Conservation (phyloP, 2,113 vertebrate genomes). For the Mastomys coucha region DNA sequence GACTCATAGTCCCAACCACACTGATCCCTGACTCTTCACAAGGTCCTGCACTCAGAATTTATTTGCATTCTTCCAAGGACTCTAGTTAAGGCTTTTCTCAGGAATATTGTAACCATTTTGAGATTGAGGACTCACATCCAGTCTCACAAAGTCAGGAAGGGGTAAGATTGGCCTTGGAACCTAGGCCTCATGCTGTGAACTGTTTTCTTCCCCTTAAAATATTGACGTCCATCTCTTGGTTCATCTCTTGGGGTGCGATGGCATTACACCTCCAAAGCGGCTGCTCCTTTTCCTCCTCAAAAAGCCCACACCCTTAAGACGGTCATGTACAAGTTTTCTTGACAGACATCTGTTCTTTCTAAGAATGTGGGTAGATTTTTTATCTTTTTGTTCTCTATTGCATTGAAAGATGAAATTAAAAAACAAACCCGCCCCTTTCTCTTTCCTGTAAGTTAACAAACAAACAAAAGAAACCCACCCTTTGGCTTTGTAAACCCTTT, state of each 20-base stretch:
- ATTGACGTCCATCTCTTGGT: too few species aligned
- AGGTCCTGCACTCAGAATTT: background rate
- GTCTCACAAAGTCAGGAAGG: background rate
- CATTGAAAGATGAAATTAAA: background rate
- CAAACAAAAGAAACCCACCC: background rate
- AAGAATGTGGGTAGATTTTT: background rate
- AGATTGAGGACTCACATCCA: background rate
- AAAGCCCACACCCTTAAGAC: background rate
- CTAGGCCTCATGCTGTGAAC: background rate
- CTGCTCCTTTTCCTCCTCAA: background rate
- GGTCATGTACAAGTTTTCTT: fast-evolving
- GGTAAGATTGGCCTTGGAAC: background rate
- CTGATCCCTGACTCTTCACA: too few species aligned
- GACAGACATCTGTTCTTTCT: background rate
- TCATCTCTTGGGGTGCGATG: background rate
- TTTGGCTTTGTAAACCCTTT: background rate
- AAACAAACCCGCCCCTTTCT: too few species aligned
- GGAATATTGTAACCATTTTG: background rate
- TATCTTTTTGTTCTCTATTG: background rate
- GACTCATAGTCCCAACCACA: background rate
- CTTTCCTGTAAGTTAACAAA: background rate
- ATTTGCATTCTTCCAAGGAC: background rate
- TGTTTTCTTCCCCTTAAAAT: background rate
- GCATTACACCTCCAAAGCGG: too few species aligned
- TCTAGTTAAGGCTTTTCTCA: background rate